phyloP scores from a whole-genome alignment of 2,888 invertebrate genomes.

The Acleris laterana region DNA sequence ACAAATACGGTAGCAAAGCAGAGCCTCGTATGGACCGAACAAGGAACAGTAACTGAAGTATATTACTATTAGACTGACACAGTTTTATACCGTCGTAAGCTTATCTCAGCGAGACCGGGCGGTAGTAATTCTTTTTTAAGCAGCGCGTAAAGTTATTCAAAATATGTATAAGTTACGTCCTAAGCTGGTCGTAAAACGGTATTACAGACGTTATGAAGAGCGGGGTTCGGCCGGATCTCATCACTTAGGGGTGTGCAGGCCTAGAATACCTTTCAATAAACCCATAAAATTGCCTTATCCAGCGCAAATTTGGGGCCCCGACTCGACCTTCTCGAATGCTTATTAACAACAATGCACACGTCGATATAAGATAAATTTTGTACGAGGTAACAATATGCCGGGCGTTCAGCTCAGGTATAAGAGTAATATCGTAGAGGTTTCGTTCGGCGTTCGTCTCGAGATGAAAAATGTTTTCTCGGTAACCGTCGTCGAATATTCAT shows the following conservation, averaged over 20 bases:
- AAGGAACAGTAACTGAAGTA: constrained; percentile 7
- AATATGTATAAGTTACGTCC: constrained; percentile 80
- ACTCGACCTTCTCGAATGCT: constrained; percentile 48
- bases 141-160: constrained; percentile 77
- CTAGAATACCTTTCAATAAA: constrained; percentile 75
- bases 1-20: no score
- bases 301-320: constrained; percentile 54
- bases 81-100: constrained; percentile 50
- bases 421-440: constrained; percentile 65
- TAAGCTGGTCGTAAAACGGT: constrained; percentile 79
- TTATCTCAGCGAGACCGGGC: constrained; percentile 60
- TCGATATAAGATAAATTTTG: constrained; percentile 69
- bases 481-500: constrained; percentile 68
- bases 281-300: constrained; percentile 71
- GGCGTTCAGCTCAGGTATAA: constrained; percentile 62
- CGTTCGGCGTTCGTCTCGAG: constrained; percentile 54
- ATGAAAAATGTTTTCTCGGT: constrained; percentile 68
- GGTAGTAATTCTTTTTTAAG: constrained; percentile 72
- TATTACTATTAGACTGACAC: constrained; percentile 44
- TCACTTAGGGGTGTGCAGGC: constrained; percentile 72
- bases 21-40: neutral
- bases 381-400: constrained; percentile 69
- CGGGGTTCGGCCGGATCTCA: constrained; percentile 76
- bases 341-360: constrained; percentile 66
- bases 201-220: constrained; percentile 80